Evolutionary conservation across 2,888 invertebrate species (phyloP), one percentile per base, ranked within the genome.

Genomic region (Cheiracanthium punctorium): DNA sequence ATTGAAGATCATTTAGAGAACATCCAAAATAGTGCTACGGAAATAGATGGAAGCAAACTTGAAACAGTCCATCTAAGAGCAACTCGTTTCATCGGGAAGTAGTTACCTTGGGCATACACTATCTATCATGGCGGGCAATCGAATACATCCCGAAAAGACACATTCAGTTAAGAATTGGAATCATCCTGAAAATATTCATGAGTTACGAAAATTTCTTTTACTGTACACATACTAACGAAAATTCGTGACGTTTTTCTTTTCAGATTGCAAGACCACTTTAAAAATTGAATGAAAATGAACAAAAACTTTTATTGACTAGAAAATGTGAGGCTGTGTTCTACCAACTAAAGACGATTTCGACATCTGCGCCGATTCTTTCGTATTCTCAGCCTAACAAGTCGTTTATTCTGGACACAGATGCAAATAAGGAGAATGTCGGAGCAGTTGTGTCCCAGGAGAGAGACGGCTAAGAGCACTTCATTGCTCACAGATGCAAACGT

Each of bases 361-460:
- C 33, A 48, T 72, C 72, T 30, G 14, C 30, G 29, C 52, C 72
- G 14, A 48, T 64, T 2, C 41, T 75, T 8, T 0, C 37, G 12
- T 65, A 75, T 75, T 43, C 76, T 30, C 76, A 76, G n/a, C 43
- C 43, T 20, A 24, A 43, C 17, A 67, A 43, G 29, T 17, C 7
- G 7, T 76, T 67, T n/a, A 67, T 76, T 0, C 28, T 76, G 0
- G 65, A 76, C 20, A 67, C 76, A 7, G 48, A 48, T 43, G 72
- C 72, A 4, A 72, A 29, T n/a, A 7, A 72, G 12, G 5, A 72
- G 10, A 29, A n/a, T 30, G 30, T 52, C 8, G 17, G 43, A 29
- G 48, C 30, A 29, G 72, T 72, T 72, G n/a, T 72, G 30, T 72
- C 17, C 12, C 48, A 43, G 24, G 71, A 71, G 43, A 43, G 48